Conservation (phyloP, 1,140 invertebrate species). For the Bursaphelenchus mucronatus region DNA sequence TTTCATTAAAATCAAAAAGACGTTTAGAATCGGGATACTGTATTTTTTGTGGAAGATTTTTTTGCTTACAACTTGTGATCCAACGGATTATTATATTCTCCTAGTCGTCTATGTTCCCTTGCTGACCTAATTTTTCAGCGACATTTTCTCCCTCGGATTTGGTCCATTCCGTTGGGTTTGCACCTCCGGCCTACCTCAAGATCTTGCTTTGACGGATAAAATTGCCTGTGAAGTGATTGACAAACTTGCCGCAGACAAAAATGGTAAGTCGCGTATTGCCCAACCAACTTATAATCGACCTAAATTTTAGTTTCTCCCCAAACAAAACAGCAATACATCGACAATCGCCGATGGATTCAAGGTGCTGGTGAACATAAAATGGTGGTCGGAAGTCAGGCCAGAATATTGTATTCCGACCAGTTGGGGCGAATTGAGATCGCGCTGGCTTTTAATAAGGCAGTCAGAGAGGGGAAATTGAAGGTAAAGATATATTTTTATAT, state of each 20-base stretch:
- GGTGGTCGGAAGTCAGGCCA: constrained; percentile 63
- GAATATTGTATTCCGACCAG: constrained; percentile 69
- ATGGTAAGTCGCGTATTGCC: constrained; percentile 48
- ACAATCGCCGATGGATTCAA: constrained; percentile 69
- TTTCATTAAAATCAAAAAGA: no score
- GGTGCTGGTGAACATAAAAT: constrained; percentile 67
- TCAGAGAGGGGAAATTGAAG: constrained; percentile 63
- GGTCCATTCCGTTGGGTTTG: constrained; percentile 74
- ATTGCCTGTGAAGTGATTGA: constrained; percentile 66
- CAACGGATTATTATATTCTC: no score
- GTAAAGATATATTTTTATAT: constrained; percentile 47
- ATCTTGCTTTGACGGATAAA: constrained; percentile 67
- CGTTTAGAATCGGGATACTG: no score
- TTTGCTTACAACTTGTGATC: no score
- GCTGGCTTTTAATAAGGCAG: constrained; percentile 68
- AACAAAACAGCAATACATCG: constrained; percentile 66
- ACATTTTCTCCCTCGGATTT: constrained; percentile 72
- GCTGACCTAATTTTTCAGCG: constrained; percentile 60
- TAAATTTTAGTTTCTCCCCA: constrained; percentile 60
- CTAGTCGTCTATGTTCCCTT: no score
- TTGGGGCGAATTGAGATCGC: constrained; percentile 66
- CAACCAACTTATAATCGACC: neutral
- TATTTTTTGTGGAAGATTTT: no score
- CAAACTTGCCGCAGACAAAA: constrained; percentile 61
- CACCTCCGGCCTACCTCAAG: constrained; percentile 65